Evolutionary conservation across 2,797 vertebrate genomes (phyloP), one percentile per base, ranked within the genome.

Genomic region (Halcyon leucocephala): DNA sequence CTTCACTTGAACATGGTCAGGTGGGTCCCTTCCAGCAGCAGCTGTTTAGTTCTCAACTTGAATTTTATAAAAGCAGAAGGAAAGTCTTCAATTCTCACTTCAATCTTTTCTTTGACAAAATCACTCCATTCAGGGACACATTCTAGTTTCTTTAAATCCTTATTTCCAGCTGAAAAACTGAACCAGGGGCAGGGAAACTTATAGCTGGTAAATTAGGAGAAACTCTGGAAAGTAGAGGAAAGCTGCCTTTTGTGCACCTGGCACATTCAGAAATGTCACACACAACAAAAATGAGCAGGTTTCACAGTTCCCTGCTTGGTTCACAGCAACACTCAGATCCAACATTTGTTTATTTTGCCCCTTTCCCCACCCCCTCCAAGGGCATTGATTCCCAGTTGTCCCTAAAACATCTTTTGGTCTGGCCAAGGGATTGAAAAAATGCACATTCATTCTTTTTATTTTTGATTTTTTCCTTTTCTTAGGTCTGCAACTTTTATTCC

Each of bases 371-470:
- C 28, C 33, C 46, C 25, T 8, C 51, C 25, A 65, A 58, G 26
- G 8, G 39, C 6, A n/a, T 8, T 49, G 25, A 77, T 54, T 72
- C 76, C 39, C 46, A 39, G 0, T 61, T 86, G 24, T 77, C 24
- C 71, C 51, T 57, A 82, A 65, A 22, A 6, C 29, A 73, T n/a
- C 14, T 61, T 82, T 82, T 33, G 31, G 5, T 49, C 29, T 85
- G 25, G 9, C 18, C 33, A 61, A 76, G 5, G 41, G 37, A 87
- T 9, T 14, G 10, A 52, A 82, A 82, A 91, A 37, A 24, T 35
- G 2, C 9, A 2, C 1, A 0, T 15, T 66, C 5, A 28, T 77
- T 52, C 0, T 17, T 52, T 28, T 10, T 37, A 9, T 51, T 61
- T 15, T 25, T 13, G 35, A 37, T 60, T 6, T 52, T 12, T 0